phyloP scores from a whole-genome alignment of 2,113 vertebrate genomes.

The Fregetta grallaria region DNA sequence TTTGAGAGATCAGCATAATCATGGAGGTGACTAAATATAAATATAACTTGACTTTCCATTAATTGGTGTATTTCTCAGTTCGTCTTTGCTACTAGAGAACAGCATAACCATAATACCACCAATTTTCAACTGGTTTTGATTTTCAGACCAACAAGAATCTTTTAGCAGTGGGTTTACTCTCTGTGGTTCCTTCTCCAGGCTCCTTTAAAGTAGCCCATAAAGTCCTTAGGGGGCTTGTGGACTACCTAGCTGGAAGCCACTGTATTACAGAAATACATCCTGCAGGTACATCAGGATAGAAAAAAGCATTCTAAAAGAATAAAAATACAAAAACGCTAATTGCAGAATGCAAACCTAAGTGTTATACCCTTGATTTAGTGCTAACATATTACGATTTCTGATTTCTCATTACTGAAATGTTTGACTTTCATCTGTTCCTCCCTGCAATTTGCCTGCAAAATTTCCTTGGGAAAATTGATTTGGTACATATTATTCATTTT shows the following conservation, averaged over 20 bases:
- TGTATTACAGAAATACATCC: not conserved
- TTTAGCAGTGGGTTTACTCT: not conserved
- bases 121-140: not conserved
- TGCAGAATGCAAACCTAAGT: not conserved
- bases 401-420: not conserved
- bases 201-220: not conserved
- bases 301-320: not conserved
- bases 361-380: not conserved
- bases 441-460: conserved; percentile 29
- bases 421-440: not conserved
- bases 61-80: not conserved
- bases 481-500: conserved; percentile 43
- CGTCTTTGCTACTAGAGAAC: not conserved
- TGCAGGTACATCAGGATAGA: not conserved
- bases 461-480: conserved; percentile 12
- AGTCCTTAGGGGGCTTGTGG: not conserved
- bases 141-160: not conserved
- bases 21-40: not conserved
- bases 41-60: not conserved
- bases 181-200: not conserved
- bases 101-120: not conserved
- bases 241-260: not conserved
- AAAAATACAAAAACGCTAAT: not conserved
- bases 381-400: not conserved
- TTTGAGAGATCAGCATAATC: not conserved